Percentiles rank a stretch among this genome's conserved stretches.
Conservation (phyloP, 1,140 invertebrate genomes). For the Scylla paramamosain region DNA sequence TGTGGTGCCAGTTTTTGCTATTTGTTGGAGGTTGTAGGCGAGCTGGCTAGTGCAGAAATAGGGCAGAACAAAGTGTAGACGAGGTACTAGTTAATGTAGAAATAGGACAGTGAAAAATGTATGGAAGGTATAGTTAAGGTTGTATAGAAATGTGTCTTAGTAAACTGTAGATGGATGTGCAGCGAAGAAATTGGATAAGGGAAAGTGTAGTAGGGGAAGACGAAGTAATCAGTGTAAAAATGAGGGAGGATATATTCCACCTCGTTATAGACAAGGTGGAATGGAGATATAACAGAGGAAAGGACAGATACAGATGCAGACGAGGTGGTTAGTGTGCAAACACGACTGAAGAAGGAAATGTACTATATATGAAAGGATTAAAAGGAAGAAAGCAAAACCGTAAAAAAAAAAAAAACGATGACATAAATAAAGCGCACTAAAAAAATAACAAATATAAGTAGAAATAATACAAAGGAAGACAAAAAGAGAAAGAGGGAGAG, state of each 20-base stretch:
- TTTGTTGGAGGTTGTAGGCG: background rate
- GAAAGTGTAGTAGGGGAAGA: background rate
- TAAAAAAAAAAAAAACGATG: background rate
- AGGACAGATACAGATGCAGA: too few species aligned
- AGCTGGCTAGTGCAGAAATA: background rate
- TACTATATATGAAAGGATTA: too few species aligned
- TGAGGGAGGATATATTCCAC: too few species aligned
- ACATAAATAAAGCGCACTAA: background rate
- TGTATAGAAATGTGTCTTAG: too few species aligned
- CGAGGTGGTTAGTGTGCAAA: too few species aligned
- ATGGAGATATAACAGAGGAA: too few species aligned
- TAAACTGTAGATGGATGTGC: too few species aligned
- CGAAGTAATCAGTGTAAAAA: too few species aligned
- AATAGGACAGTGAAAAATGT: background rate
- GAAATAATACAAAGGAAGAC: background rate
- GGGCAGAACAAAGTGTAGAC: background rate
- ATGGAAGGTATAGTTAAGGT: too few species aligned
- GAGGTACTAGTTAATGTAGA: background rate
- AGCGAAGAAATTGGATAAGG: background rate
- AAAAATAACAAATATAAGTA: background rate
- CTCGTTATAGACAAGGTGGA: too few species aligned
- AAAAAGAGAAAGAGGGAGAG: background rate
- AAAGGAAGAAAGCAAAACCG: background rate
- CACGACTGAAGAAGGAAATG: too few species aligned
- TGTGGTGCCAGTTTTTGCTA: background rate